phyloP scores from a whole-genome alignment of 2,888 invertebrate genomes.

The Drosophila paranaensis region DNA sequence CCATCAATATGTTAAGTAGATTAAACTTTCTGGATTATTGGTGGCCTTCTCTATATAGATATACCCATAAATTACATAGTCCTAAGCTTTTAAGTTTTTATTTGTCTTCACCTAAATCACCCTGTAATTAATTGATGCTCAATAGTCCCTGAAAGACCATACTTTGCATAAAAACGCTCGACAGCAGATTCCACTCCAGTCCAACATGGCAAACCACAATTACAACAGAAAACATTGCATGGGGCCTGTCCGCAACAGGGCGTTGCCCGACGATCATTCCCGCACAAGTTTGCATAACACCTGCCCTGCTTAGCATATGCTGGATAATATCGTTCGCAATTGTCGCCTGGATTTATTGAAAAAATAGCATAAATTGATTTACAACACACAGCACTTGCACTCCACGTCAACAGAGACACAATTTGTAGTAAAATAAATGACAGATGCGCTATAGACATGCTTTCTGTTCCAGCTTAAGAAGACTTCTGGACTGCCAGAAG shows the following conservation, averaged over 20 bases:
- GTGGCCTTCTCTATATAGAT: too few species aligned
- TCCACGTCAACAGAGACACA: not conserved
- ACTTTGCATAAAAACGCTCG: not conserved
- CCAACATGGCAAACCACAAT: not conserved
- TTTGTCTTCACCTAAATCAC: too few species aligned
- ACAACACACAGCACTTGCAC: not conserved
- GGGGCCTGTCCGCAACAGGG: not conserved
- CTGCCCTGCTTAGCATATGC: not conserved
- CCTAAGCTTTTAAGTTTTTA: too few species aligned
- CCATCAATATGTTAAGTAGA: too few species aligned
- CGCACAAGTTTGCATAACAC: not conserved
- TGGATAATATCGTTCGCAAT: not conserved
- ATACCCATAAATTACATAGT: too few species aligned
- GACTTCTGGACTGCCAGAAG: too few species aligned
- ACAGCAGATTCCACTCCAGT: not conserved
- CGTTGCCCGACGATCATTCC: not conserved
- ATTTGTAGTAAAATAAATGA: not conserved
- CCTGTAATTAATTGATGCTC: too few species aligned
- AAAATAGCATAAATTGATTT: not conserved
- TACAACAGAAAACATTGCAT: not conserved
- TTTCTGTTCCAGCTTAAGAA: too few species aligned
- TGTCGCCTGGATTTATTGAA: too few species aligned
- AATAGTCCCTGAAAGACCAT: not conserved
- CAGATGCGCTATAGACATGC: not conserved
- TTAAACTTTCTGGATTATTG: not conserved